These are phyloP conservation scores for Cecidostiba fungosa DNA, from an alignment of 2,888 invertebrate genomes.

Conservation along the genomic window DNA sequence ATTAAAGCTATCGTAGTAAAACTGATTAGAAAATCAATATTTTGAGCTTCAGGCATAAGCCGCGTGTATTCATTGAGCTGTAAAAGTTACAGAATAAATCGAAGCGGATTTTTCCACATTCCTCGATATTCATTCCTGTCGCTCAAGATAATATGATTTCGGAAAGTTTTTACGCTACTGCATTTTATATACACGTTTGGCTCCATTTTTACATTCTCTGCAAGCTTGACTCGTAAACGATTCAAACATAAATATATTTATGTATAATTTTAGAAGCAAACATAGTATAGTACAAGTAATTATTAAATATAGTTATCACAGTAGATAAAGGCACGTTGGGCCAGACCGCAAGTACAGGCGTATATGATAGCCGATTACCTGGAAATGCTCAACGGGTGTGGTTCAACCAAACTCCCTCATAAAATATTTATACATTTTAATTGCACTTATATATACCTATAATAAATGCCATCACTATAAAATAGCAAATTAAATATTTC, in stretches of 20 bases:
- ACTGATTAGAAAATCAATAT: neutral
- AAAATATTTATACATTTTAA: too few species aligned
- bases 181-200: too few species aligned
- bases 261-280: neutral
- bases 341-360: neutral
- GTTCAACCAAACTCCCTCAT: too few species aligned
- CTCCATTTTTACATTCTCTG: too few species aligned
- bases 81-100: neutral
- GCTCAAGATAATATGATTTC: neutral
- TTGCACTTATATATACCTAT: too few species aligned
- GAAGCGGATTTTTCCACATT: slow-evolving; percentile 8
- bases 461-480: too few species aligned
- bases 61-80: neutral
- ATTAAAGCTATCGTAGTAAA: neutral
- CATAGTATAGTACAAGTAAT: neutral
- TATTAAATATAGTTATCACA: neutral
- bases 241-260: too few species aligned
- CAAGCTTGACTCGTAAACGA: too few species aligned
- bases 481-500: neutral
- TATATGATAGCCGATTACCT: too few species aligned
- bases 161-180: neutral
- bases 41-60: neutral
- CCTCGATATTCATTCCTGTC: neutral
- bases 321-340: neutral
- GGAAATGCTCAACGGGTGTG: too few species aligned